Evolutionary conservation across 2,888 invertebrate species (phyloP), one percentile per base, ranked within the genome.

Genomic region (Theretra japonica): DNA sequence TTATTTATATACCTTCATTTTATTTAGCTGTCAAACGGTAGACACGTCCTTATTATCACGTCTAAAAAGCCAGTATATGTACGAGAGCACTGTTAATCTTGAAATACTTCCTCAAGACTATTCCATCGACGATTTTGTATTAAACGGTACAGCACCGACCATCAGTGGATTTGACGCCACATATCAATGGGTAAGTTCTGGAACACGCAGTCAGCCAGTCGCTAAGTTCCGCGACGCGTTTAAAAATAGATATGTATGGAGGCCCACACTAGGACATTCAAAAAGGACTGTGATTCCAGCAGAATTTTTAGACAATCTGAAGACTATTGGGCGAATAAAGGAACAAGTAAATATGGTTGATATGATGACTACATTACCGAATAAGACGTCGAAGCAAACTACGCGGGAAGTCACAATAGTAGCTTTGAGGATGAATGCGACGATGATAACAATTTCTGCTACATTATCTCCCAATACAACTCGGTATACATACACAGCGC

Each of bases 71-170:
- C 76, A 77, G 5, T 76, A 80, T 33, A 21, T 73, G 15, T 84
- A 84, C 69, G 69, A 74, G 17, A 50, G 71, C 57, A 75, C 77
- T 11, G 75, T 69, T 30, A 78, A 79, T 19, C 72, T 80, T 1
- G 70, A 77, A 58, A 58, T 84, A 57, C 72, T 82, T 23, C 82
- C 84, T 6, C 79, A 83, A 65, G 85, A 86, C 69, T 85, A 85
- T 59, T 73, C 77, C 19, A 59, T 62, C 5, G 79, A 78, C 17
- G 70, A 79, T 17, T 70, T 70, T 58, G 11, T n/a, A 23, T 1
- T 5, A 15, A 65, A 48, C 8, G 0, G 11, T 23, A 48, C 65
- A 17, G 23, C 41, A 25, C 23, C 41, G 23, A 48, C 15, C 41
- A 48, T 25, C 4, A 48, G 23, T 41, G 23, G 23, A 23, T 15